phyloP scores from a whole-genome alignment of 2,888 invertebrate species.

The Raillietiella orientalis region DNA sequence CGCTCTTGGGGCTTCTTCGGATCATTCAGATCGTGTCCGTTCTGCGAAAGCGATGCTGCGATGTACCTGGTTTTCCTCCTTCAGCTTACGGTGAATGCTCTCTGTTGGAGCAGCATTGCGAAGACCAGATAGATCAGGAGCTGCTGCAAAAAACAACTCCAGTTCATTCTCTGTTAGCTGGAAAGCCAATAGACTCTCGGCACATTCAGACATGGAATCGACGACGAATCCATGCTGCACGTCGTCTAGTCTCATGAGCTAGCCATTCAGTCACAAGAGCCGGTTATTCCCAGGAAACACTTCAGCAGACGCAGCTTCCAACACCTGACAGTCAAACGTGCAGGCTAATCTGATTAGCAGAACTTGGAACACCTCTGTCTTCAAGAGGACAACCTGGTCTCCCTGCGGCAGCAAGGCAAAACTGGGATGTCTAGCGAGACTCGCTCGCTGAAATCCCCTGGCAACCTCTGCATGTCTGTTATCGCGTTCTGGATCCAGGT shows the following conservation, averaged over 20 bases:
- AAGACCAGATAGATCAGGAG: conserved; percentile 54
- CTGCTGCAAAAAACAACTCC: conserved; percentile 78
- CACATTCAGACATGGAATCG: conserved; percentile 93
- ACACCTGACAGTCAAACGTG: conserved; percentile 70
- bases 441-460: no score
- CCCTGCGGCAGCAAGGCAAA: conserved; percentile 79
- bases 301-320: no score
- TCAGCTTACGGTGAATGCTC: conserved; percentile 64
- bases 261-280: conserved; percentile 85
- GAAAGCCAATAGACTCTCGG: conserved; percentile 72
- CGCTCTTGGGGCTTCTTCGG: no score
- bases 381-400: conserved; percentile 83
- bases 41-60: no score
- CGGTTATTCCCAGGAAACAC: conserved; percentile 27
- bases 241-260: conserved; percentile 68
- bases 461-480: no score
- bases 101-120: conserved; percentile 71
- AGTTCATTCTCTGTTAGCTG: conserved; percentile 69
- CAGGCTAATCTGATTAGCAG: conserved; percentile 75
- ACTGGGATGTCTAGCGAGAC: conserved; percentile 86
- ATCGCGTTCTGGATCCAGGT: no score
- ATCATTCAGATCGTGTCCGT: conserved; percentile 29
- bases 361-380: conserved; percentile 90
- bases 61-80: no score
- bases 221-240: conserved; percentile 66